Conservation (phyloP, 2,113 vertebrate species). For the Callaeas wilsoni region DNA sequence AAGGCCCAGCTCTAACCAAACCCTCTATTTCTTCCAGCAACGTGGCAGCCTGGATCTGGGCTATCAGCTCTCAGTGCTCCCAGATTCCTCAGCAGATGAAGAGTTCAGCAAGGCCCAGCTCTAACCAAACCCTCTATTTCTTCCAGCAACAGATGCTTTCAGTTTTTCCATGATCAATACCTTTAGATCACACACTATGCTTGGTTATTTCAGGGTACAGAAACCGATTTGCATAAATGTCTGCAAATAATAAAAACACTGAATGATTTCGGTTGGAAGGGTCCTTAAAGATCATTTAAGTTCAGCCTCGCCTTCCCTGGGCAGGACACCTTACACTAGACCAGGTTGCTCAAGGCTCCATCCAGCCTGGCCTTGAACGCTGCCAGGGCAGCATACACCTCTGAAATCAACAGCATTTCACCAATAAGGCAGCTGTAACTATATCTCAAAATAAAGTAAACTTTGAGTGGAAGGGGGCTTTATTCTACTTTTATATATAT, state of each 20-base stretch:
- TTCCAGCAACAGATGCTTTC: neutral
- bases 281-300: neutral
- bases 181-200: neutral
- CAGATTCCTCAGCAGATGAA: neutral
- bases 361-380: neutral
- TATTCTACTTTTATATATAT: neutral
- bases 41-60: accelerated
- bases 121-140: neutral
- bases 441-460: neutral
- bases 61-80: neutral
- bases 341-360: neutral
- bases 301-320: neutral
- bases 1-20: neutral
- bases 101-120: neutral
- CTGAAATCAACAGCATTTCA: neutral
- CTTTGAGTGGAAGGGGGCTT: neutral
- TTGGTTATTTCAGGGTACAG: neutral
- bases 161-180: neutral
- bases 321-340: neutral
- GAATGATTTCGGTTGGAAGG: neutral
- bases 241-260: neutral
- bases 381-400: neutral
- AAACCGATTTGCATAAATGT: neutral
- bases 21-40: neutral
- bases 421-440: neutral